phyloP scores from a whole-genome alignment of 2,797 vertebrate genomes.

The Chiropotes sagulatus region DNA sequence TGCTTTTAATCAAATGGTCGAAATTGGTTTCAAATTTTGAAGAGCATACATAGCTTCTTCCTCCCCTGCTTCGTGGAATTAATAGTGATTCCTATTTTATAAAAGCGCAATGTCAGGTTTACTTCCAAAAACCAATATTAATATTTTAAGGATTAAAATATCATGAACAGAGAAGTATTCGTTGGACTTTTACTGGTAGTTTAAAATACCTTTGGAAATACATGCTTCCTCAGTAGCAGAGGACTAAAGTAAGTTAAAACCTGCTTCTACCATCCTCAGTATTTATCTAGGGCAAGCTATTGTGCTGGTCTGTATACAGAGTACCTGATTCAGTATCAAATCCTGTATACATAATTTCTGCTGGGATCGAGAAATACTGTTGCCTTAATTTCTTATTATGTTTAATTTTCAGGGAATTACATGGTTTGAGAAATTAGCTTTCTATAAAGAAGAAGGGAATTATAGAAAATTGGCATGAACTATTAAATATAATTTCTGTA shows the following conservation, averaged over 20 bases:
- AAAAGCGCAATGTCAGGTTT: neutral
- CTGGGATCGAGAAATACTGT: neutral
- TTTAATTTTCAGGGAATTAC: slow-evolving; percentile 15
- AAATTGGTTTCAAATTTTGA: neutral
- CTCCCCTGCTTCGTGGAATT: neutral
- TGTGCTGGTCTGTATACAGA: neutral
- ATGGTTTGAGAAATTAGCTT: neutral
- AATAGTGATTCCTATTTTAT: neutral
- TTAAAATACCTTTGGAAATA: neutral
- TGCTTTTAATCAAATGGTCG: neutral
- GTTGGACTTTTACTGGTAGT: neutral
- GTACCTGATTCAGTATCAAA: neutral
- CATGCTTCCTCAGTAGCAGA: neutral
- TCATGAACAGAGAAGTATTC: neutral
- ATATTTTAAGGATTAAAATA: neutral
- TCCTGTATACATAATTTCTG: neutral
- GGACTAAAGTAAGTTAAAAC: neutral
- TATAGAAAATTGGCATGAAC: neutral
- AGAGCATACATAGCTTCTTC: neutral
- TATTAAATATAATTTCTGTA: neutral
- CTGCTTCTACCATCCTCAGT: neutral
- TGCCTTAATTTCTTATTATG: neutral
- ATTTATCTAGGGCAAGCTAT: neutral
- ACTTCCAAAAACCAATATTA: neutral
- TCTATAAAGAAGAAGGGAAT: neutral